These are phyloP conservation scores for Ceratothoa steindachneri DNA, from an alignment of 2,888 invertebrate genomes.

Conservation along the genomic window DNA sequence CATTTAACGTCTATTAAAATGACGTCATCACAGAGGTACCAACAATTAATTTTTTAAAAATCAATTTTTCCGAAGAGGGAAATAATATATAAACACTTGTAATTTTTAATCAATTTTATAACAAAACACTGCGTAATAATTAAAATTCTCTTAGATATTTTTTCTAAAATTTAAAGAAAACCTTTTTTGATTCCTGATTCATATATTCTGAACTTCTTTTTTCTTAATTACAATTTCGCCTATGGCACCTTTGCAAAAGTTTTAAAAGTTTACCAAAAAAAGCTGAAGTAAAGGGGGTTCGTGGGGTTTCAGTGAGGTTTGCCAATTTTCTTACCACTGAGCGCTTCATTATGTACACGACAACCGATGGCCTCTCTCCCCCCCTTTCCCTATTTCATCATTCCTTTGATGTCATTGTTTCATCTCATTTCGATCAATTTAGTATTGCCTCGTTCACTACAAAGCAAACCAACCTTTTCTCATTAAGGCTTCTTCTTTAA, in stretches of 20 bases:
- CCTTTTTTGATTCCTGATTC: conserved; percentile 8
- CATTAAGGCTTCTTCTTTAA: too few species aligned
- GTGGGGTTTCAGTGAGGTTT: background rate
- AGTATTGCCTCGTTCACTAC: background rate
- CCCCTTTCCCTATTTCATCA: background rate
- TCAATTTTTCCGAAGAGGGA: too few species aligned
- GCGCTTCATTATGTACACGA: background rate
- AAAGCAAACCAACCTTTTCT: too few species aligned
- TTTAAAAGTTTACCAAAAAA: background rate
- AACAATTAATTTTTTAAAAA: too few species aligned
- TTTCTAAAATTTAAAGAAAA: background rate
- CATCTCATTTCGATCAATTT: background rate
- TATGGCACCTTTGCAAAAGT: conserved; percentile 5
- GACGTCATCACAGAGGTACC: too few species aligned
- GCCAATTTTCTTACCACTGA: background rate
- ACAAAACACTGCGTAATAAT: too few species aligned
- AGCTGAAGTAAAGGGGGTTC: background rate
- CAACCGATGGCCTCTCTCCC: background rate
- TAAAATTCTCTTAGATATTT: background rate
- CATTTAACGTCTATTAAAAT: too few species aligned
- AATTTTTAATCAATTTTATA: too few species aligned
- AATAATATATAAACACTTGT: too few species aligned
- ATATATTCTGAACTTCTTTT: background rate
- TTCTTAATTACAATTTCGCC: conserved; percentile 10
- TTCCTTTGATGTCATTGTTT: background rate